Conservation (phyloP, 2,888 invertebrate genomes). For the Oxycera nigricornis region DNA sequence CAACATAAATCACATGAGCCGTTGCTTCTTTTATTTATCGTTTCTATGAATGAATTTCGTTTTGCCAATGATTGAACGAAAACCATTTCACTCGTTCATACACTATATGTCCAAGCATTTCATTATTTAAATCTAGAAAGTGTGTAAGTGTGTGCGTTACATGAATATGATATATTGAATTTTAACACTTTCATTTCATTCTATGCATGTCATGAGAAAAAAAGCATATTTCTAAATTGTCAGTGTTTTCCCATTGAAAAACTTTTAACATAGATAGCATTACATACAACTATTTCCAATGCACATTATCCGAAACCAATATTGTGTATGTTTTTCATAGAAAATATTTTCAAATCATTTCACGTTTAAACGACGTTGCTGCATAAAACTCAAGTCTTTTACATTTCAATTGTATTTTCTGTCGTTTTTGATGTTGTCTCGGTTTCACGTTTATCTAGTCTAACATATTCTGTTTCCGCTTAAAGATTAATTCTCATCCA, state of each 20-base stretch:
- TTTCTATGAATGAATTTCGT: background rate
- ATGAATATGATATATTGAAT: conserved; percentile 11
- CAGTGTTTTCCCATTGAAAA: conserved; percentile 3
- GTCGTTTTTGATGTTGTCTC: background rate
- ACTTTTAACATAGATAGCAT: background rate
- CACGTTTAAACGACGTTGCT: background rate
- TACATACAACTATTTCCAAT: conserved; percentile 10
- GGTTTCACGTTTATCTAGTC: conserved; percentile 17
- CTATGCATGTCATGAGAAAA: background rate
- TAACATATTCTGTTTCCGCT: background rate
- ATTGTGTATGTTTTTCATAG: conserved; percentile 5
- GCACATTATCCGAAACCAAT: conserved; percentile 26
- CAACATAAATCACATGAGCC: no score
- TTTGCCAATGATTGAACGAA: background rate
- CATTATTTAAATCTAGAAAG: conserved; percentile 14
- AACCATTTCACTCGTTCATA: background rate
- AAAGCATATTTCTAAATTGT: conserved; percentile 12
- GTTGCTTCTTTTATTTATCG: background rate
- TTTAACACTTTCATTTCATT: conserved; percentile 2
- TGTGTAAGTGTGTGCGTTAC: conserved; percentile 6
- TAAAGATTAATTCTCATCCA: conserved; percentile 5
- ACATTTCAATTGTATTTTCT: background rate
- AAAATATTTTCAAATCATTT: background rate
- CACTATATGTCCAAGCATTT: conserved; percentile 9
- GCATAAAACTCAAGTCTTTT: background rate